Evolutionary conservation across 2,888 invertebrate species (phyloP).

Genomic region (Steinernema carpocapsae): DNA sequence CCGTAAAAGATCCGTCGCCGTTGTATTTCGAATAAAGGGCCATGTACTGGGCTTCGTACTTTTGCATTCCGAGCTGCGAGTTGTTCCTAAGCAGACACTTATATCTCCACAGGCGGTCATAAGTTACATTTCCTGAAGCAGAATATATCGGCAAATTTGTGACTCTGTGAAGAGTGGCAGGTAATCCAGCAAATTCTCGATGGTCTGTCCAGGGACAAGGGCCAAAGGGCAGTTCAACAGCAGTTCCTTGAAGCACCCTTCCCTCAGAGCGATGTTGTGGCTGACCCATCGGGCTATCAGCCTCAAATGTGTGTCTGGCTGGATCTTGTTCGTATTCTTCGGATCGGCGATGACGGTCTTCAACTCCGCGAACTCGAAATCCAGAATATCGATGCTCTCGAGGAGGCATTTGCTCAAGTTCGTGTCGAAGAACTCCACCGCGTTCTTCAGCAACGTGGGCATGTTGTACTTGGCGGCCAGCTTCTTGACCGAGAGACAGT

Average conservation of each 20-base stretch:
- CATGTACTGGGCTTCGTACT: slow-evolving; percentile 47
- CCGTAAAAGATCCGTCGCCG: slow-evolving; percentile 37
- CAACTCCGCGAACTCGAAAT: slow-evolving; percentile 72
- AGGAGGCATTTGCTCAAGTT: slow-evolving; percentile 70
- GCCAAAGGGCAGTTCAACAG: slow-evolving; percentile 65
- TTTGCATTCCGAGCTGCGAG: slow-evolving; percentile 43
- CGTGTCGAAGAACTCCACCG: slow-evolving; percentile 61
- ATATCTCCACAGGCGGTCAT: neutral
- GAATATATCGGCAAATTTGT: slow-evolving; percentile 74
- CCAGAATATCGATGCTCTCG: slow-evolving; percentile 74
- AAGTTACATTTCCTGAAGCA: slow-evolving; percentile 72
- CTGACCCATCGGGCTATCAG: slow-evolving; percentile 74
- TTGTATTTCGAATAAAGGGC: slow-evolving; percentile 40
- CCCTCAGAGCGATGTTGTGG: slow-evolving; percentile 72
- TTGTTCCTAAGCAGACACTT: slow-evolving; percentile 41
- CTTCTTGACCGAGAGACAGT: slow-evolving; percentile 76
- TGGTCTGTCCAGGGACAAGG: slow-evolving; percentile 57
- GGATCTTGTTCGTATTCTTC: slow-evolving; percentile 68
- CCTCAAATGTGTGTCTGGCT: slow-evolving; percentile 67
- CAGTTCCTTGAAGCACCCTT: slow-evolving; percentile 74
- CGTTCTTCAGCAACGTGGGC: slow-evolving; percentile 73
- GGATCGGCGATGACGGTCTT: slow-evolving; percentile 74
- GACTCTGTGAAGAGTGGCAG: slow-evolving; percentile 74
- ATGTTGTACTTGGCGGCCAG: slow-evolving; percentile 75
- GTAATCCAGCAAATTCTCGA: slow-evolving; percentile 73